phyloP scores from a whole-genome alignment of 2,113 vertebrate genomes.

The Thinocorus orbignyianus region DNA sequence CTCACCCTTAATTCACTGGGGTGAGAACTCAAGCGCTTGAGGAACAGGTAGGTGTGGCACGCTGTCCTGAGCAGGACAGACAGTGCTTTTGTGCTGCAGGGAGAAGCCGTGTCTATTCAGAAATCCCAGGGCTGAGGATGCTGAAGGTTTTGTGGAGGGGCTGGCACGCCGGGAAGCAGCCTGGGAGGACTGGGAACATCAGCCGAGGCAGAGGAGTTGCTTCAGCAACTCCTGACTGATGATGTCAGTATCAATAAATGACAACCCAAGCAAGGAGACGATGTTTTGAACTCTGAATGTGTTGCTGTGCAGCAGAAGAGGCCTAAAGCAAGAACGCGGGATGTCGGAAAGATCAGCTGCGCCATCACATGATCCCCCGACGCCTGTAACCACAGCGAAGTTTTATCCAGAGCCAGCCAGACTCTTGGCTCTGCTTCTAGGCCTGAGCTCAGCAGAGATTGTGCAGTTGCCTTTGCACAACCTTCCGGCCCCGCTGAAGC shows the following conservation, averaged over 20 bases:
- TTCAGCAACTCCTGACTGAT: neutral
- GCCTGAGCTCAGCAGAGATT: constrained; percentile 30
- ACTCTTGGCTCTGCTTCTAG: neutral
- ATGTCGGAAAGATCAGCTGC: neutral
- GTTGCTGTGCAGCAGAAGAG: neutral
- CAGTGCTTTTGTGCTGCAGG: neutral
- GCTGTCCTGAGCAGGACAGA: neutral
- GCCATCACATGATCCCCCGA: neutral
- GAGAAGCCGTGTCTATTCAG: neutral
- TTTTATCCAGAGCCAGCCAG: neutral
- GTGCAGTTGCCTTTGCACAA: neutral
- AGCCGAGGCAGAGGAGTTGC: neutral
- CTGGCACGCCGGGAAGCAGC: neutral
- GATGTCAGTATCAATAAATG: neutral
- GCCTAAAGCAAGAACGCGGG: neutral
- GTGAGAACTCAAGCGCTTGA: neutral
- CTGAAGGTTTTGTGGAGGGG: neutral
- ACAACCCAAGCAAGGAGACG: neutral
- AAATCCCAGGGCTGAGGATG: neutral
- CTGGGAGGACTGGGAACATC: neutral
- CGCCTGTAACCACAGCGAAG: neutral
- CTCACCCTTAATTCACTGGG: neutral
- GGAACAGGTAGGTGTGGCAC: neutral
- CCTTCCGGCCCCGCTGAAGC: neutral
- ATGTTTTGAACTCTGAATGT: neutral